Evolutionary conservation across 2,888 invertebrate species (phyloP).

Genomic region (Volucella inanis): DNA sequence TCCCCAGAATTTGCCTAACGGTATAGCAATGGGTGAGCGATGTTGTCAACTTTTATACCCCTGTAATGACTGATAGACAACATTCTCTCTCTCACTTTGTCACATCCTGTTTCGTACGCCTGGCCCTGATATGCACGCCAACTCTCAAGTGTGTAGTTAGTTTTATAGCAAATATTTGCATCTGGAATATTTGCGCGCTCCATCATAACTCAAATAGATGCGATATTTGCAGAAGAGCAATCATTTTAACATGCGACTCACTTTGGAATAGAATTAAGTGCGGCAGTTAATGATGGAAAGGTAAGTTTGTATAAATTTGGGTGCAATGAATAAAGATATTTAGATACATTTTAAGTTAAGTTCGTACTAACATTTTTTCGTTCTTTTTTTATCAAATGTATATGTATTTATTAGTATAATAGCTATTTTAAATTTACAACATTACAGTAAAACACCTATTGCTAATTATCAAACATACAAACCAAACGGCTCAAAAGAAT

Average conservation of each 20-base stretch:
- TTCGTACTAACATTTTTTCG: too few relatives aligned
- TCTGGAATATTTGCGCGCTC: slow-evolving; percentile 82
- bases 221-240: slow-evolving; percentile 82
- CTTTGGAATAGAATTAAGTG: slow-evolving; percentile 82
- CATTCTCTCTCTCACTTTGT: slow-evolving; percentile 51
- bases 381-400: too few relatives aligned
- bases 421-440: too few relatives aligned
- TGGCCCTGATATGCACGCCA: slow-evolving; percentile 78
- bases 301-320: slow-evolving; percentile 69
- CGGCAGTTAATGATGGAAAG: slow-evolving; percentile 76
- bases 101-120: slow-evolving; percentile 52
- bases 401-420: too few relatives aligned
- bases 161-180: slow-evolving; percentile 82
- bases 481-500: too few relatives aligned
- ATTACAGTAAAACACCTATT: too few relatives aligned
- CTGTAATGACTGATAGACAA: slow-evolving; percentile 59
- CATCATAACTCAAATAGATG: slow-evolving; percentile 83
- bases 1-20: slow-evolving; percentile 48
- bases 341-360: neutral
- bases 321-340: neutral
- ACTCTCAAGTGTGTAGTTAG: slow-evolving; percentile 79
- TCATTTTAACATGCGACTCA: slow-evolving; percentile 82
- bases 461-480: too few relatives aligned
- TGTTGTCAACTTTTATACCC: slow-evolving; percentile 60
- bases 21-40: slow-evolving; percentile 46